Evolutionary conservation across 2,888 invertebrate genomes (phyloP).

Genomic region (Dinocampus coccinellae): DNA sequence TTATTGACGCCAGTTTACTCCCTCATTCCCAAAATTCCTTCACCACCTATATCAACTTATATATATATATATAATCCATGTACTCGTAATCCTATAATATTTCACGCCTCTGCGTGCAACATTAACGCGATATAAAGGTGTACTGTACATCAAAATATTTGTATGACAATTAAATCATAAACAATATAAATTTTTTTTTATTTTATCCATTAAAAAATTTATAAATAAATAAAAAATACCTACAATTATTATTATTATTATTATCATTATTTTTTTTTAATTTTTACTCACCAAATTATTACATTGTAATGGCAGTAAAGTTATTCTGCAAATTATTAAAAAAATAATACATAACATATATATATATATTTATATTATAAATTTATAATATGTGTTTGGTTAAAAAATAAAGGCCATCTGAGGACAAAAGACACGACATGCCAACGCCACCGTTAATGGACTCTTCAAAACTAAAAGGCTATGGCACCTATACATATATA

Average conservation of each 20-base stretch:
- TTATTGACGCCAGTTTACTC: slow-evolving; percentile 50
- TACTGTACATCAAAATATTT: slow-evolving; percentile 6
- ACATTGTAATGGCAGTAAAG: no score
- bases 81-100: slow-evolving; percentile 22
- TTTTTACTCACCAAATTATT: no score
- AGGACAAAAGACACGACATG: slow-evolving; percentile 23
- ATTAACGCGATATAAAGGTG: slow-evolving; percentile 34
- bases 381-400: not conserved
- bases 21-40: slow-evolving; percentile 12
- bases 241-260: no score
- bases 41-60: not conserved
- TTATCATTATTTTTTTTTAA: no score
- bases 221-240: no score
- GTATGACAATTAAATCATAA: not conserved
- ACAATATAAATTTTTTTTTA: no score
- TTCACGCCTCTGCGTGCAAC: slow-evolving; percentile 28
- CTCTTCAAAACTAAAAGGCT: slow-evolving; percentile 65
- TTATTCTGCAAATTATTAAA: no score
- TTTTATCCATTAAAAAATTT: no score
- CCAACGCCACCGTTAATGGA: slow-evolving; percentile 45
- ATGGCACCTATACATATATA: slow-evolving; percentile 56
- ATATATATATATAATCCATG: not conserved
- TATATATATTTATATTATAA: not conserved
- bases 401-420: not conserved
- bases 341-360: not conserved